phyloP scores from a whole-genome alignment of 1,140 invertebrate species.

The Tetramorium alpestre region DNA sequence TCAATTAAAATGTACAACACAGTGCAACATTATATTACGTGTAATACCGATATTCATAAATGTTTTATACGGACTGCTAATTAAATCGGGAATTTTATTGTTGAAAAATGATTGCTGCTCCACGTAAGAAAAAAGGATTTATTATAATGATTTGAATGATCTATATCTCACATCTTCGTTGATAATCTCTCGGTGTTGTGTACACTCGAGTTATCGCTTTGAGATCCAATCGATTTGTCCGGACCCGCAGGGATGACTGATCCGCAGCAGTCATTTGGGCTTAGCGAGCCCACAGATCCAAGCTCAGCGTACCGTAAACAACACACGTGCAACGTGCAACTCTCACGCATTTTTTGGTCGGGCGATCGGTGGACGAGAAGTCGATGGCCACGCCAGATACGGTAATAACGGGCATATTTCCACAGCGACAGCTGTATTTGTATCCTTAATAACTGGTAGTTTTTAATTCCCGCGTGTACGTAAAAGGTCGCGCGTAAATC shows the following conservation, averaged over 20 bases:
- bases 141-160: not conserved
- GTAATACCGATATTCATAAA: not conserved
- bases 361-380: not conserved
- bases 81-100: constrained; percentile 11
- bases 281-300: not conserved
- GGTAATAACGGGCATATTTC: constrained; percentile 3
- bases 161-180: not conserved
- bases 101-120: not conserved
- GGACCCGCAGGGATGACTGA: not conserved
- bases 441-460: not conserved
- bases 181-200: not conserved
- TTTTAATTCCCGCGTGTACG: constrained; percentile 16
- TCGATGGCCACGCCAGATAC: not conserved
- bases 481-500: not conserved
- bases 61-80: not conserved
- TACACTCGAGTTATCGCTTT: not conserved
- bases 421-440: not conserved
- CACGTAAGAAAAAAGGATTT: not conserved
- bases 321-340: not conserved
- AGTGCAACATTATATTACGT: not conserved
- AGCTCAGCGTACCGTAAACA: not conserved
- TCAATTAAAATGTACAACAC: constrained; percentile 9
- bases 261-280: not conserved
- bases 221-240: not conserved
- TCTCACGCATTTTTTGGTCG: not conserved